These are phyloP conservation scores for Acanthis flammea DNA, from an alignment of 2,797 vertebrate species.

Conservation along the genomic window DNA sequence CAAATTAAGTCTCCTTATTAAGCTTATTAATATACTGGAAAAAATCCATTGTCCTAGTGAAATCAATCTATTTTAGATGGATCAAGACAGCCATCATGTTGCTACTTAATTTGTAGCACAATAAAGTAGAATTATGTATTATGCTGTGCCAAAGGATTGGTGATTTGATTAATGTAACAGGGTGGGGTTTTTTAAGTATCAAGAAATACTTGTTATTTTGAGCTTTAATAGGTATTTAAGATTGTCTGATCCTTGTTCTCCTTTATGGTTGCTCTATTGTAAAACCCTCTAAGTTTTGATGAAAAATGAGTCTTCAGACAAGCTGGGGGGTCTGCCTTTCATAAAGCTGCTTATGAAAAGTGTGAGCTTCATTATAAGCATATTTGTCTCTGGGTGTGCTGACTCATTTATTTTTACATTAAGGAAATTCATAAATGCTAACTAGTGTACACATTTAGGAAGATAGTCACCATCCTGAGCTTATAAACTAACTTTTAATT, in stretches of 20 bases:
- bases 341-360: neutral
- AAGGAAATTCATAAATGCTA: neutral
- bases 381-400: neutral
- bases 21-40: neutral
- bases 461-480: neutral
- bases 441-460: neutral
- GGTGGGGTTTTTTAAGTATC: neutral
- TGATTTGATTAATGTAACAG: rapidly evolving
- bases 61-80: neutral
- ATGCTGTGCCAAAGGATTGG: neutral
- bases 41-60: neutral
- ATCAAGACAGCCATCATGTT: neutral
- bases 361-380: neutral
- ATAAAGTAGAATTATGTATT: neutral
- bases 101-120: neutral
- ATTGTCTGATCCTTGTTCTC: neutral
- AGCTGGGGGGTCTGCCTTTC: neutral
- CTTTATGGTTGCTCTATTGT: neutral
- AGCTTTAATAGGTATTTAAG: neutral
- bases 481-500: neutral
- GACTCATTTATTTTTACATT: neutral
- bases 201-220: neutral
- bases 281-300: neutral
- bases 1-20: neutral
- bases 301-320: neutral